phyloP scores from a whole-genome alignment of 2,888 invertebrate genomes.

The Altica lythri region DNA sequence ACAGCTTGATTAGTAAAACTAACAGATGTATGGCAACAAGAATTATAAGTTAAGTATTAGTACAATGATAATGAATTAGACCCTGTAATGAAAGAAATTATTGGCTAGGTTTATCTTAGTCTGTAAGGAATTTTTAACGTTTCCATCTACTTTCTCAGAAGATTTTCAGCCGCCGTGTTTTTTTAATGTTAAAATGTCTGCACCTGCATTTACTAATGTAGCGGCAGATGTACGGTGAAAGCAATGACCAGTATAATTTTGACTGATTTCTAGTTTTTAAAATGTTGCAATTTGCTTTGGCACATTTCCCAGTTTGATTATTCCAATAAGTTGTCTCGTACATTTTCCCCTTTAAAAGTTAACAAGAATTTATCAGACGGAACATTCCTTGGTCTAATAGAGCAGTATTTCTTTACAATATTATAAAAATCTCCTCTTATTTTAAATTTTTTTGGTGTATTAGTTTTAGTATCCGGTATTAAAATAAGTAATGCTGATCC shows the following conservation, averaged over 20 bases:
- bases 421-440: constrained; percentile 1
- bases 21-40: too few species aligned
- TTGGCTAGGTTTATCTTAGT: too few species aligned
- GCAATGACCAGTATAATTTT: background rate
- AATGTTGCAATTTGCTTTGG: background rate
- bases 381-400: background rate
- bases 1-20: too few species aligned
- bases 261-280: background rate
- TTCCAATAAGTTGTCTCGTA: background rate
- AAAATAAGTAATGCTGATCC: too few species aligned
- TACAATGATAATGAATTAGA: too few species aligned
- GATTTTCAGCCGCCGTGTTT: background rate
- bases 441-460: too few species aligned
- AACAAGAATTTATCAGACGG: background rate
- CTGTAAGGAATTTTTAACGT: too few species aligned
- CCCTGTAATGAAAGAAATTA: too few species aligned
- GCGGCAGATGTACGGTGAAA: background rate
- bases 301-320: background rate
- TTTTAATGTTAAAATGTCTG: background rate
- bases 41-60: too few species aligned
- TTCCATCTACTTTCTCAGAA: too few species aligned
- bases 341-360: background rate
- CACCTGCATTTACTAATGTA: background rate
- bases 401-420: constrained; percentile 1
- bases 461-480: too few species aligned